Base-by-base conservation (phyloP, 2,113 vertebrate genomes). In the Martes martes region DNA sequence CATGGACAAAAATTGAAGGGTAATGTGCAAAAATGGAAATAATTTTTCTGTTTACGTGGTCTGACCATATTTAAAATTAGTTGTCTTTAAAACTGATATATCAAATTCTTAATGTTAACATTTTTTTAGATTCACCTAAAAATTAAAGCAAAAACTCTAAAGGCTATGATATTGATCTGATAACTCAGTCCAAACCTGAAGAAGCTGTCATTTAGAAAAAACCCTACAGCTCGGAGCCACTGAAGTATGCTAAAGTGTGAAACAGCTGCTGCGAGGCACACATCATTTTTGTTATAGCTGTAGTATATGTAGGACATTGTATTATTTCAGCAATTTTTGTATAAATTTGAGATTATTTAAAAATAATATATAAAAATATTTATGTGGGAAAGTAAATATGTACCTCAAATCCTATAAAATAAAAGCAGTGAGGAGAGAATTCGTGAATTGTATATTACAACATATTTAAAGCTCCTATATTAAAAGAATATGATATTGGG, bases 281-380 rank as follows among this genome's bases (percentile, higher is more conserved):
- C 31, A 9, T 42, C 65, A 57, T 50, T 89, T 85, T 92, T 90
- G 33, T 89, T 76, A 81, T 18, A 11, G n/a, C 86, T 84, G 26
- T 84, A 79, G 21, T 85, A 0, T 74, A 50, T 61, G 26, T 52
- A 16, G 80, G 16, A 93, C 4, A 61, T 36, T 26, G n/a, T 61
- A 76, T 61, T 39, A 82, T 71, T 85, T 81, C 45, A 80, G 73
- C 4, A 80, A 76, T 4, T 87, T 95, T 93, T 55, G 26, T 47
- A 28, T 52, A 52, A 78, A 94, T 26, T 82, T 88, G 26, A 86
- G 95, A 69, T 63, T 83, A 92, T 91, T 87, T 83, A 24, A 96
- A 90, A 71, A 74, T 86, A 67, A 81, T 65, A 50, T n/a, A 33
- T 31, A 33, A 87, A 93, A 67, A 57, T 88, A 69, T n/a, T 67